Conservation (phyloP, 2,888 invertebrate genomes). For the Oligia strigilis region DNA sequence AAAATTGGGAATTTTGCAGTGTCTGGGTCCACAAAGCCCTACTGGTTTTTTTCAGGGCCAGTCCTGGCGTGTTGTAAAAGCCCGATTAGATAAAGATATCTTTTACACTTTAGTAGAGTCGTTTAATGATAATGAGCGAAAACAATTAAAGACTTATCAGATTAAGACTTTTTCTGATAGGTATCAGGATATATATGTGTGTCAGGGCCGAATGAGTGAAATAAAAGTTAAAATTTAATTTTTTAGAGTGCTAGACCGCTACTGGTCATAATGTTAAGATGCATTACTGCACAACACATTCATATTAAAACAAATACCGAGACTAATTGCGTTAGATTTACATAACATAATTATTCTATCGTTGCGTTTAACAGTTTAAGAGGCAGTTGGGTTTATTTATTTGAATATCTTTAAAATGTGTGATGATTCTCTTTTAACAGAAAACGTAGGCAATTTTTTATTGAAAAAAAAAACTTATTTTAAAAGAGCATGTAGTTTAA, state of each 20-base stretch:
- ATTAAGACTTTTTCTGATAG: constrained; percentile 46
- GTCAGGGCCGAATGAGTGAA: constrained; percentile 32
- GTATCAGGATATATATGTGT: constrained; percentile 46
- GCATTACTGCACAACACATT: background rate
- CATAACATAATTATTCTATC: background rate
- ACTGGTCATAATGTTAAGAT: background rate
- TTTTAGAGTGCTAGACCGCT: background rate
- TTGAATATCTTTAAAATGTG: background rate
- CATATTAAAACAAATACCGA: background rate
- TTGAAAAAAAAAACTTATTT: background rate
- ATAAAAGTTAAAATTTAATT: constrained; percentile 24
- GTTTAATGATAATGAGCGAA: constrained; percentile 30
- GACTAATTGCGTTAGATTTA: constrained; percentile 12
- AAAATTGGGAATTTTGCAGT: no score
- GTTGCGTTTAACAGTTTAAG: background rate
- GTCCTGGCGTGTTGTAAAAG: background rate
- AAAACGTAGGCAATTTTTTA: background rate
- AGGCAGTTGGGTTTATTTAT: background rate
- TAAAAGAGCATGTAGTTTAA: background rate
- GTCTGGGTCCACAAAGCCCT: background rate
- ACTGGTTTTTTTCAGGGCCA: background rate
- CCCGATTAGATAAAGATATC: constrained; percentile 8
- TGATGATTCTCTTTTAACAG: background rate
- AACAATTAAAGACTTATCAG: constrained; percentile 44
- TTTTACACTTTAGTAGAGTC: constrained; percentile 13